Evolutionary conservation across 2,888 invertebrate species (phyloP).

Genomic region (Bellardia bayeri): DNA sequence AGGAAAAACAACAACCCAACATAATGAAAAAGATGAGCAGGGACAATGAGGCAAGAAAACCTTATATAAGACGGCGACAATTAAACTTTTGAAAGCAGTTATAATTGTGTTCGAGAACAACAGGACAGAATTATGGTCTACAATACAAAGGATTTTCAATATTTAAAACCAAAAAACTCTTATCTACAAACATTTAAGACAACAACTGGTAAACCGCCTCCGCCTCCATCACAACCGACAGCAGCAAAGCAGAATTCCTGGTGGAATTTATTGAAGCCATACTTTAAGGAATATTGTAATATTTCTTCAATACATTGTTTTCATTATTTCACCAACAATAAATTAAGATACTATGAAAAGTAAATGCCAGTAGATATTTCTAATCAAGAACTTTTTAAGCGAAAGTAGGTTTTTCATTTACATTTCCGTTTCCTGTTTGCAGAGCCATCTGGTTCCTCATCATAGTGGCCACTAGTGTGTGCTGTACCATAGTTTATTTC

Average conservation of each 20-base stretch:
- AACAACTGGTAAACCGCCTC: constrained; percentile 17
- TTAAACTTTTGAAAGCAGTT: constrained; percentile 48
- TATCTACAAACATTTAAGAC: constrained; percentile 55
- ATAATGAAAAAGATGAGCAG: constrained; percentile 75
- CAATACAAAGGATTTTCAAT: constrained; percentile 68
- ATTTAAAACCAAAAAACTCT: constrained; percentile 64
- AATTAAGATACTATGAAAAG: constrained; percentile 80
- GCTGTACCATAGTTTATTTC: constrained; percentile 78
- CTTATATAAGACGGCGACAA: constrained; percentile 52
- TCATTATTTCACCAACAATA: constrained; percentile 79
- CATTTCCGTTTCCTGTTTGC: constrained; percentile 1
- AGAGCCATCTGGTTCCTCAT: constrained; percentile 81
- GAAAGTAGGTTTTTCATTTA: background rate
- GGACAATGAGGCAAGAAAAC: constrained; percentile 45
- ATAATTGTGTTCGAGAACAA: constrained; percentile 68
- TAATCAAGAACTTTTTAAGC: background rate
- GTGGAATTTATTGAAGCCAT: constrained; percentile 72
- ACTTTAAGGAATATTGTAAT: constrained; percentile 78
- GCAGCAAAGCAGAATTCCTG: constrained; percentile 68
- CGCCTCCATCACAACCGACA: background rate
- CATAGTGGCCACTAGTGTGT: constrained; percentile 76
- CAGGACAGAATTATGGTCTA: constrained; percentile 66
- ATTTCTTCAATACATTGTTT: constrained; percentile 81
- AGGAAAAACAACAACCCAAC: constrained; percentile 73
- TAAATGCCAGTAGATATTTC: constrained; percentile 71